Evolutionary conservation across 1,140 invertebrate species (phyloP).

Genomic region (Archivesica marissinica): DNA sequence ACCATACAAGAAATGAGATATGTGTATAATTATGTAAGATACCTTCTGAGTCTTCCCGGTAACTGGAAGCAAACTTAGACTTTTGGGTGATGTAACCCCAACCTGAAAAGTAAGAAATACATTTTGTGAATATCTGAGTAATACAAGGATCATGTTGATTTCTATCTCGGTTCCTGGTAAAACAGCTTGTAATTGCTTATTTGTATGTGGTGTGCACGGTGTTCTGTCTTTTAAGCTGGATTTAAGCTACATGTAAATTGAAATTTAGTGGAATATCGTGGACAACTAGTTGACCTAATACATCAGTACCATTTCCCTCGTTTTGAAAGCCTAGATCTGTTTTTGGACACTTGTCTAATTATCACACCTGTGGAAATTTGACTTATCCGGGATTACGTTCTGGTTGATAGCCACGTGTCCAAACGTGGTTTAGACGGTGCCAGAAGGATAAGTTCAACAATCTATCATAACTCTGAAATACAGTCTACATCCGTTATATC

Average conservation of each 20-base stretch:
- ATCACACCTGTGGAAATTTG: too few species aligned
- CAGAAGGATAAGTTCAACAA: too few species aligned
- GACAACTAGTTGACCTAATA: neutral
- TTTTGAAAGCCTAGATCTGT: too few species aligned
- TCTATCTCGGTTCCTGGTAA: neutral
- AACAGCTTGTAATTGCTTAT: neutral
- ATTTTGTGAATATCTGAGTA: neutral
- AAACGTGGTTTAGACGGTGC: too few species aligned
- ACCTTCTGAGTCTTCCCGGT: slow-evolving; percentile 82
- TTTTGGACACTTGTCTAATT: too few species aligned
- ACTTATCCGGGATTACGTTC: too few species aligned
- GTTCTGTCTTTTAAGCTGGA: too few species aligned
- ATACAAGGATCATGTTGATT: neutral
- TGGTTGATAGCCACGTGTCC: too few species aligned
- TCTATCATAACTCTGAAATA: too few species aligned
- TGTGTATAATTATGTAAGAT: neutral
- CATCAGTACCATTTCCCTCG: too few species aligned
- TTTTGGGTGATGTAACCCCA: slow-evolving; percentile 79
- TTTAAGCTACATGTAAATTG: neutral
- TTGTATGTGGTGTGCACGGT: neutral
- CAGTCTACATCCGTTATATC: too few species aligned
- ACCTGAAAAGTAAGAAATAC: slow-evolving; percentile 71
- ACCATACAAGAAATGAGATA: neutral
- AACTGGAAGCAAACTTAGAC: slow-evolving; percentile 79
- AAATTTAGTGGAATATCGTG: neutral